Conservation (phyloP, 53 echinoderm and acorn worm genomes). For the Hippasteria phrygiana region DNA sequence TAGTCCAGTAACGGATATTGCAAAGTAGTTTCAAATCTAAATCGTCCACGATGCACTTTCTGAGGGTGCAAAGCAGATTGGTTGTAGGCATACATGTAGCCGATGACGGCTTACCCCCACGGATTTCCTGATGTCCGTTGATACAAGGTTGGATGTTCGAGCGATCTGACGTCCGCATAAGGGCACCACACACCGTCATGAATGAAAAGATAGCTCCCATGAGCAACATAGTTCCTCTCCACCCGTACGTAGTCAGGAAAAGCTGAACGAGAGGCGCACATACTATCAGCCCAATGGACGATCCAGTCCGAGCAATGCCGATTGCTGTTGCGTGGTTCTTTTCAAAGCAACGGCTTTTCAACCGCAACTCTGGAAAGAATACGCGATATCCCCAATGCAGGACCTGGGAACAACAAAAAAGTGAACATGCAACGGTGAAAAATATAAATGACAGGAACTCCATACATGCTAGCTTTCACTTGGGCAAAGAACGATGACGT, state of each 20-base stretch:
- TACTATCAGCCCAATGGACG: not conserved
- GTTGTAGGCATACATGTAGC: not conserved
- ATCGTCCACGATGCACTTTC: not conserved
- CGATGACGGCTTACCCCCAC: not conserved
- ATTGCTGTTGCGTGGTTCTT: constrained; percentile 21
- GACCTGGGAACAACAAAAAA: not conserved
- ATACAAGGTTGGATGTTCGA: not conserved
- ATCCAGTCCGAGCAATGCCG: constrained; percentile 26
- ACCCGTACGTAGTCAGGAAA: not conserved
- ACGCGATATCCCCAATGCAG: no score
- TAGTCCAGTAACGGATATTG: not conserved
- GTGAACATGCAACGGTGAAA: not conserved
- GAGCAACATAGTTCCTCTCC: constrained; percentile 23
- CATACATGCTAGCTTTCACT: no score
- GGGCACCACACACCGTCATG: not conserved
- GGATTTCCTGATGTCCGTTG: not conserved
- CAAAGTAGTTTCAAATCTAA: not conserved
- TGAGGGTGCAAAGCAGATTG: not conserved
- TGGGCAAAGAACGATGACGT: no score
- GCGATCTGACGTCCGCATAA: not conserved
- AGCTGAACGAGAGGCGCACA: not conserved
- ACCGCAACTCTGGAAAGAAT: no score
- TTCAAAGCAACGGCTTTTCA: not conserved
- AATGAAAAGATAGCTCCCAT: not conserved
- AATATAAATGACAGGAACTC: no score